These are phyloP conservation scores for Euschistus heros DNA, from an alignment of 1,140 invertebrate species.

Conservation along the genomic window DNA sequence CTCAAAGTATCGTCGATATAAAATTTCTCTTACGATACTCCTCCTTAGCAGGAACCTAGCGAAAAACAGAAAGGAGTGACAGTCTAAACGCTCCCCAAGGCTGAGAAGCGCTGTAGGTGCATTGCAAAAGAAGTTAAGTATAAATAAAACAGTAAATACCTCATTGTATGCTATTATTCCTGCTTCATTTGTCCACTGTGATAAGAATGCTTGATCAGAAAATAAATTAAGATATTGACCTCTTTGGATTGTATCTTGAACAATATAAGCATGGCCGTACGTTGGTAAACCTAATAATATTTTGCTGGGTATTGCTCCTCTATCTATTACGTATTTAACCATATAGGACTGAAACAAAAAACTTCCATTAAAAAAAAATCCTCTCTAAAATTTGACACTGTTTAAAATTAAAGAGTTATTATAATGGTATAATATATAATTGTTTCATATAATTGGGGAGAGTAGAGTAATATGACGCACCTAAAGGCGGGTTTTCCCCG, in stretches of 20 bases:
- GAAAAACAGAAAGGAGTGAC: too few relatives aligned
- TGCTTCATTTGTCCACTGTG: slow-evolving; percentile 62
- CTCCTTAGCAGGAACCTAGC: too few relatives aligned
- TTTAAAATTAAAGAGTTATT: neutral
- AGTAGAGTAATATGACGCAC: too few relatives aligned
- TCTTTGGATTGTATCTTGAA: slow-evolving; percentile 35
- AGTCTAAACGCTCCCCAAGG: too few relatives aligned
- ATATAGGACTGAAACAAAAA: slow-evolving; percentile 48
- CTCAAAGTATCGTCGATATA: too few relatives aligned
- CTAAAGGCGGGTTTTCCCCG: too few relatives aligned
- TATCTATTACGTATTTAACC: slow-evolving; percentile 59
- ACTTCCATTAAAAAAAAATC: neutral
- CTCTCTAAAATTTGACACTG: neutral
- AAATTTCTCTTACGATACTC: too few relatives aligned
- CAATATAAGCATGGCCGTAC: slow-evolving; percentile 69
- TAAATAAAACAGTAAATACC: too few relatives aligned
- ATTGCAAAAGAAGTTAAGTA: too few relatives aligned
- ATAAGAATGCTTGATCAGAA: slow-evolving; percentile 50
- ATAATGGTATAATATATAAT: neutral
- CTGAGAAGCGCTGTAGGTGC: too few relatives aligned
- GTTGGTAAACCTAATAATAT: slow-evolving; percentile 70
- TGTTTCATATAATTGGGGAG: neutral
- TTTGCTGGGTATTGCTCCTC: slow-evolving; percentile 61
- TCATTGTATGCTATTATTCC: slow-evolving; percentile 86
- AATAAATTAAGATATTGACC: slow-evolving; percentile 38